Base-by-base conservation (phyloP, 2,113 vertebrate genomes). In the Microcebus tavaratra region DNA sequence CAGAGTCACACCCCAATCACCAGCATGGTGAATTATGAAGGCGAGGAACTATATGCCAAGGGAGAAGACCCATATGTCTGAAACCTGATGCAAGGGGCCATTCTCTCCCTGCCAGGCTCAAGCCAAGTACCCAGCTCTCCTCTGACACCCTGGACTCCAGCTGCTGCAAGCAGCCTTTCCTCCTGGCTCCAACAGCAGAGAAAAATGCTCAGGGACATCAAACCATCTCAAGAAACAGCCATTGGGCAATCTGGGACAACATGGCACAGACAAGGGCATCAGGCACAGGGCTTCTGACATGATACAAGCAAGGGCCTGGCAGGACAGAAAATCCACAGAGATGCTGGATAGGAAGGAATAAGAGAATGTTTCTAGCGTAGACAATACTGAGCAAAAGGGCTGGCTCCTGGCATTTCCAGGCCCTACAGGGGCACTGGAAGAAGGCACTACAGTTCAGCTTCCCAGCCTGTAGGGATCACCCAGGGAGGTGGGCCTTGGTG, bases 1-100 rank as follows among this genome's bases (percentile, higher is more conserved):
- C 82, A 10, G 20, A 95, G 91, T 96, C 87, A 96, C 50, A 83
- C 50, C 82, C 68, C 34, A 36, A 50, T 73, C 94, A 84, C 65
- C 53, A 81, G 81, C 70, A 89, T 45, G 31, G 67, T 83, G 88
- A 79, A 78, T 45, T 65, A 29, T 1, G 8, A 70, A 68, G 61
- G 88, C 91, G 61, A 59, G 67, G 31, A 85, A 53, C 39, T 15
- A 83, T 15, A 18, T 70, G 70, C 55, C 73, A 67, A 34, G 50
- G 80, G 61, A 95, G 80, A 94, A 87, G 73, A 68, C 27, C 70
- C 45, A 13, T 42, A 83, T 48, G 53, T 61, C 59, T 92, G 70
- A 91, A 96, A 97, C 31, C 70, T 50, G 72, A 95, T 8, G 11
- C 68, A 0, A 48, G 15, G 18, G 29, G 61, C 86, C 55, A 17